Conservation (phyloP, 53 echinoderm and acorn worm genomes). For the Arbacia lixula region DNA sequence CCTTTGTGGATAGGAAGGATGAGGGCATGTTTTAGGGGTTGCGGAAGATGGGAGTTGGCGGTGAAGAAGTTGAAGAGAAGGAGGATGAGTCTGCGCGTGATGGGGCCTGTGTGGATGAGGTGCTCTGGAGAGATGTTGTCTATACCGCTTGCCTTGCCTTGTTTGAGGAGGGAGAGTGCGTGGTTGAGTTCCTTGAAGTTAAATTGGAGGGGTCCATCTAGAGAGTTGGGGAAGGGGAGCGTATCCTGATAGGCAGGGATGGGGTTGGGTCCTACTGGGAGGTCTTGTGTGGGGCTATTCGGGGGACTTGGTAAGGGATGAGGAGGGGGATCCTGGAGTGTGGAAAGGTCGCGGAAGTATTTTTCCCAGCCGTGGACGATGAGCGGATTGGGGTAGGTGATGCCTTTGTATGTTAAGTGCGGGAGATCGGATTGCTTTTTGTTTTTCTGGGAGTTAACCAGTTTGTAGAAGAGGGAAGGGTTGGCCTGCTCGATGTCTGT, state of each 20-base stretch:
- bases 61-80: neutral
- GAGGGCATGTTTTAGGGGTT: neutral
- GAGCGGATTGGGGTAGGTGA: neutral
- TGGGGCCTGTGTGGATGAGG: neutral
- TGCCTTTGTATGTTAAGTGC: neutral
- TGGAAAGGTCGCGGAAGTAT: neutral
- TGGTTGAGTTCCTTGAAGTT: neutral
- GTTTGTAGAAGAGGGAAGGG: neutral
- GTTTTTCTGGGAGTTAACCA: neutral
- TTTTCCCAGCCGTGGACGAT: neutral
- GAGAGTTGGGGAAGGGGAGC: neutral
- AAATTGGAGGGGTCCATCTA: neutral
- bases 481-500: too few relatives aligned
- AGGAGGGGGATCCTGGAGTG: too few relatives aligned
- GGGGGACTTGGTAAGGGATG: too few relatives aligned
- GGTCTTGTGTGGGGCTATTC: too few relatives aligned
- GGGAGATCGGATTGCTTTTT: neutral
- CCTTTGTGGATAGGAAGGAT: slow-evolving; percentile 37
- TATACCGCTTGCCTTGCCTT: neutral
- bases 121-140: slow-evolving; percentile 17
- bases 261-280: too few relatives aligned
- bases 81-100: neutral
- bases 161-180: neutral
- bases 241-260: neutral
- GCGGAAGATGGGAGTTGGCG: neutral